A percentile compares a stretch with the other conserved stretches of the same genome.
phyloP scores from a whole-genome alignment of 64 coral and sea anemone genomes.

The Catalaphyllia jardinei region DNA sequence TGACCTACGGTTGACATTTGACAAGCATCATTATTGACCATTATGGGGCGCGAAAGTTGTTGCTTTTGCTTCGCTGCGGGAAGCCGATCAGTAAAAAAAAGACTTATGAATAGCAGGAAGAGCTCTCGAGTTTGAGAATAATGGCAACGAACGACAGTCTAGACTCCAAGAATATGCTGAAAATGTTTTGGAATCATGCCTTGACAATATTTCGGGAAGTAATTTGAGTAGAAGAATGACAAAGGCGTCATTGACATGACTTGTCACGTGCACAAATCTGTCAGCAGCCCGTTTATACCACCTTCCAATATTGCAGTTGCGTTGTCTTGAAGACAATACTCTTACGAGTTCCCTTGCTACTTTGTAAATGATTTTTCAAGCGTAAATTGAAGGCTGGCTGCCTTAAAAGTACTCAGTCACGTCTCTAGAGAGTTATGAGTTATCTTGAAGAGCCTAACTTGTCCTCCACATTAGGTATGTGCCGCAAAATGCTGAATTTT shows the following conservation, averaged over 20 bases:
- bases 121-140: not conserved
- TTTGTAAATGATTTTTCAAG: not conserved
- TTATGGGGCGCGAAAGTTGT: too few species aligned
- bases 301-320: not conserved
- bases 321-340: not conserved
- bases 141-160: not conserved
- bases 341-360: not conserved
- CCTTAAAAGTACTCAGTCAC: not conserved
- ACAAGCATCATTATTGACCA: too few species aligned
- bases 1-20: too few species aligned
- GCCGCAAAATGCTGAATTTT: not conserved
- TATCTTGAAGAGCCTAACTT: constrained; percentile 27
- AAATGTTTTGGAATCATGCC: too few species aligned
- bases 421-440: constrained; percentile 15
- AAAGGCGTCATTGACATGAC: not conserved
- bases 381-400: not conserved
- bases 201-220: not conserved
- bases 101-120: too few species aligned
- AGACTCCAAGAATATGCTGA: not conserved
- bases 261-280: not conserved
- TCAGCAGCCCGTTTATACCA: not conserved
- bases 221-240: not conserved
- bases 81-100: too few species aligned
- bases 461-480: not conserved
- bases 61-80: too few species aligned